Conservation (phyloP, 2,797 vertebrate genomes). For the Clamator glandarius region DNA sequence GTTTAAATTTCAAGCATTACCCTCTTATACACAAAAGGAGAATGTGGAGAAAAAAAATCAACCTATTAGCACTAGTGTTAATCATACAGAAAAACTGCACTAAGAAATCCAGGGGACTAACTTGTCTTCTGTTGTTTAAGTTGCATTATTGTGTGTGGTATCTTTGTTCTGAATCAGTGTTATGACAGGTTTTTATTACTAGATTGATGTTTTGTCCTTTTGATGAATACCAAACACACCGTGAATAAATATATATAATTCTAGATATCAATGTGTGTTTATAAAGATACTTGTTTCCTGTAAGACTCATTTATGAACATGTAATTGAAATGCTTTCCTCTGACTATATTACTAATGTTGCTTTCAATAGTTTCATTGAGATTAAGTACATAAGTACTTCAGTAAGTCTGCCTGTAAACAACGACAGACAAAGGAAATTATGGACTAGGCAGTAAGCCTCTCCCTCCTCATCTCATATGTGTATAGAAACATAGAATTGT, state of each 20-base stretch:
- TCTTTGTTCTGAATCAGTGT: background rate
- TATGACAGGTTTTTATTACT: background rate
- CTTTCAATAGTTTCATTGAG: background rate
- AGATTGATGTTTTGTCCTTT: background rate
- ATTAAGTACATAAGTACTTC: background rate
- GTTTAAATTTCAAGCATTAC: background rate
- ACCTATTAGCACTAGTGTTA: background rate
- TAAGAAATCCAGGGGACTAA: background rate
- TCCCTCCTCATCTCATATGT: background rate
- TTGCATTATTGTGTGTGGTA: background rate
- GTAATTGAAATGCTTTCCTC: background rate
- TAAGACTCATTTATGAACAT: background rate
- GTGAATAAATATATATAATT: background rate
- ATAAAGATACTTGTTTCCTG: background rate
- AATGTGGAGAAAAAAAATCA: background rate
- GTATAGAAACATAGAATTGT: no score
- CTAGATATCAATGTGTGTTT: background rate
- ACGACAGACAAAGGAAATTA: background rate
- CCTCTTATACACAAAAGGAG: background rate
- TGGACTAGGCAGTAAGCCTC: background rate
- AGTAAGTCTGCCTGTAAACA: no score
- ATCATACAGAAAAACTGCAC: background rate
- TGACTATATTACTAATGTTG: background rate
- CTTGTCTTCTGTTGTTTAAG: background rate
- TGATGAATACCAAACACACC: background rate